Conservation (phyloP, 2,113 vertebrate genomes). For the Lagenorhynchus albirostris region DNA sequence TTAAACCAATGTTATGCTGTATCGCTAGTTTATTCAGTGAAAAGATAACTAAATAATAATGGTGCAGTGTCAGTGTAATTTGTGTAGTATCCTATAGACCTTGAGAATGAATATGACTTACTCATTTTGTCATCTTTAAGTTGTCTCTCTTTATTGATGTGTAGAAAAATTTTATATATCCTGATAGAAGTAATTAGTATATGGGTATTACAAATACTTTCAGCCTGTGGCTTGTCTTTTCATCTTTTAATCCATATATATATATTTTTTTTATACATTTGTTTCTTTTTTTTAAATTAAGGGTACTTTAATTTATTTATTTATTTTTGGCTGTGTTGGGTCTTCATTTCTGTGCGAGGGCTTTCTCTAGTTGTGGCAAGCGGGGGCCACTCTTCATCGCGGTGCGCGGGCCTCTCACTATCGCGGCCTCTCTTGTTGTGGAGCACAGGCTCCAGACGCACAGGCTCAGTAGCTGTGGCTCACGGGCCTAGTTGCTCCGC, state of each 20-base stretch:
- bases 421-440: no score
- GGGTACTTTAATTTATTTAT: no score
- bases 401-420: no score
- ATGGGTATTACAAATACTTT: neutral
- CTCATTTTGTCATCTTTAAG: neutral
- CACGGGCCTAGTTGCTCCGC: no score
- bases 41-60: neutral
- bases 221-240: neutral
- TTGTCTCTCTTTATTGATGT: neutral
- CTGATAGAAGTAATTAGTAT: neutral
- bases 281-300: no score
- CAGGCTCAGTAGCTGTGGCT: no score
- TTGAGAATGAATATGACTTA: neutral
- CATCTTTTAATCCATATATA: neutral
- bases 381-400: no score
- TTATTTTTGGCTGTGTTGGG: no score
- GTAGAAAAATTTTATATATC: neutral
- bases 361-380: no score
- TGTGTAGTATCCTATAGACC: fast-evolving
- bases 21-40: neutral
- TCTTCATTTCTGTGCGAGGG: no score
- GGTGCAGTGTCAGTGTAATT: neutral
- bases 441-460: no score
- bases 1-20: neutral
- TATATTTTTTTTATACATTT: no score